phyloP scores from a whole-genome alignment of 2,797 vertebrate genomes.

The Falco peregrinus region DNA sequence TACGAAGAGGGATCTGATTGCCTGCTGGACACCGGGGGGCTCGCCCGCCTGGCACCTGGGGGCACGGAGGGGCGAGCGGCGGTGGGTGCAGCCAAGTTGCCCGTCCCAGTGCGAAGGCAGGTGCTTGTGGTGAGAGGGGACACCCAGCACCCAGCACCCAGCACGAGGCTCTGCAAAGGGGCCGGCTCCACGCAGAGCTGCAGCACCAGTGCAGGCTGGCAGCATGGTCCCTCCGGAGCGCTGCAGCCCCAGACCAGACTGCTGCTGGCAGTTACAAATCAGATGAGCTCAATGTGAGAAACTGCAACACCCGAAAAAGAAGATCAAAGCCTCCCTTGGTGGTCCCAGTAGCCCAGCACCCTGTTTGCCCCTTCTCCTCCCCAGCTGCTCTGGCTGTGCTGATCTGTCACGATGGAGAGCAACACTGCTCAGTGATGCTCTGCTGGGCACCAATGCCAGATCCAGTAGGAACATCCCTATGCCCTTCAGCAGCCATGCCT shows the following conservation, averaged over 20 bases:
- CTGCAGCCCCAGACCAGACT: not conserved
- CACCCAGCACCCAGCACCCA: accelerated
- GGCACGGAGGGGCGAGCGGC: accelerated
- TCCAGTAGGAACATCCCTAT: not conserved
- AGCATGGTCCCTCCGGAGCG: not conserved
- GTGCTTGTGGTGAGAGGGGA: not conserved
- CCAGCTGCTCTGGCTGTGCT: accelerated
- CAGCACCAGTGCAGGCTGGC: not conserved
- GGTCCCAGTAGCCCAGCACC: not conserved
- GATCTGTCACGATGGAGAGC: accelerated
- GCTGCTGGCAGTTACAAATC: not conserved
- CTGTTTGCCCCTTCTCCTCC: not conserved
- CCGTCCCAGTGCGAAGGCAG: accelerated
- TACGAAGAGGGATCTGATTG: not conserved
- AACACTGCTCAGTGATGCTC: not conserved
- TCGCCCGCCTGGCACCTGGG: accelerated
- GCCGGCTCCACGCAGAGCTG: accelerated
- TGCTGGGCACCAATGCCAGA: not conserved
- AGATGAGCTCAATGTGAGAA: not conserved
- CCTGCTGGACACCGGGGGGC: too few species aligned
- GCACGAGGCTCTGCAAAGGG: not conserved
- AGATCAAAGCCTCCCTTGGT: not conserved
- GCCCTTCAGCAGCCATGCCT: not conserved
- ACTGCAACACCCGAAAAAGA: not conserved
- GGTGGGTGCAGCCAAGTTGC: too few species aligned